phyloP scores from a whole-genome alignment of 2,113 vertebrate genomes.

The Neogobius melanostomus region DNA sequence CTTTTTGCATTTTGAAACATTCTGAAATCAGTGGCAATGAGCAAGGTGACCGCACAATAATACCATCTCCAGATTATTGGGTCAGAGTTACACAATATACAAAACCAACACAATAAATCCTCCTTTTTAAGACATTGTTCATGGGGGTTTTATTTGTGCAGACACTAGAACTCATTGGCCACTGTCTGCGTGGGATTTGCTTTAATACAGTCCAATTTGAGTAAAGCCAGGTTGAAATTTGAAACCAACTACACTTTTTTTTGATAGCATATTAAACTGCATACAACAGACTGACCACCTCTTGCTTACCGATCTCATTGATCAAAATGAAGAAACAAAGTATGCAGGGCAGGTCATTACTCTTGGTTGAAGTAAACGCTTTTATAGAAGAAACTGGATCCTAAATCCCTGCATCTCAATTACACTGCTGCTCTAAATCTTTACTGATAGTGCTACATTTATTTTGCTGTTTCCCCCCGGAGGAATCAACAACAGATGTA shows the following conservation, averaged over 20 bases:
- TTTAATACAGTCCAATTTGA: no score
- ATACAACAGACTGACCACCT: background rate
- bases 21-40: no score
- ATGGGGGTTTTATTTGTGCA: no score
- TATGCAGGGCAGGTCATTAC: conserved; percentile 29
- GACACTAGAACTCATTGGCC: no score
- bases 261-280: background rate
- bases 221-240: no score
- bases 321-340: conserved; percentile 34
- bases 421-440: conserved; percentile 55
- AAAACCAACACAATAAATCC: no score
- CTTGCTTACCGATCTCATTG: conserved; percentile 16
- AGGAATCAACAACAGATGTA: conserved; percentile 71
- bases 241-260: no score
- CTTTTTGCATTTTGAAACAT: background rate
- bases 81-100: no score
- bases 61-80: no score
- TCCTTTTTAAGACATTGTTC: no score
- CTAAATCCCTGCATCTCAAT: conserved; percentile 49
- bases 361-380: conserved; percentile 39
- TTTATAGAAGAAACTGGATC: conserved; percentile 52
- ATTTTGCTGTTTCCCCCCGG: conserved; percentile 24
- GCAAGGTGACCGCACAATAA: no score
- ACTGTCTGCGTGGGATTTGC: no score
- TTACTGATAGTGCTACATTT: conserved; percentile 59